Percentiles rank a stretch among this genome's conserved stretches.
Conservation (phyloP, 1,140 invertebrate species). For the Macrobrachium nipponense region DNA sequence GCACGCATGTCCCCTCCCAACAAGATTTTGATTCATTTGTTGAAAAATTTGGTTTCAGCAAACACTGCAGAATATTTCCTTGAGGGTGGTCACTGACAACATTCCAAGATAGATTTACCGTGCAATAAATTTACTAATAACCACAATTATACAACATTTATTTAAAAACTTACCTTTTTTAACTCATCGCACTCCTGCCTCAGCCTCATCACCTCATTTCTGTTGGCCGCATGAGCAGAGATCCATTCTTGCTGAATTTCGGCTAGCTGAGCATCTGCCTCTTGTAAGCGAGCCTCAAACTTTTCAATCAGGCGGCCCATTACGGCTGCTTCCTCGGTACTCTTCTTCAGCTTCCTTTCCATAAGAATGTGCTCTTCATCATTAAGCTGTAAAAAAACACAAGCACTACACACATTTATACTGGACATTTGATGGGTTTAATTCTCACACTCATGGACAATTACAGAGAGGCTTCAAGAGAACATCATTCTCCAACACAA, state of each 20-base stretch:
- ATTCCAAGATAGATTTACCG: background rate
- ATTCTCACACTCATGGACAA: background rate
- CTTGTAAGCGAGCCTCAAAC: conserved; percentile 12
- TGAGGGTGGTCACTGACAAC: too few species aligned
- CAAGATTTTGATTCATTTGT: too few species aligned
- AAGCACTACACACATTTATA: too few species aligned
- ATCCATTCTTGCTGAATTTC: conserved; percentile 28
- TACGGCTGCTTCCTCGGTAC: conserved; percentile 19
- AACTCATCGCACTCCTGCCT: background rate
- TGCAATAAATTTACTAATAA: conserved; percentile 4
- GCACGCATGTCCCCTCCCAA: too few species aligned
- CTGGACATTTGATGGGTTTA: too few species aligned
- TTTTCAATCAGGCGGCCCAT: conserved; percentile 21
- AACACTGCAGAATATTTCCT: too few species aligned
- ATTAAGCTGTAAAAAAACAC: conserved; percentile 18
- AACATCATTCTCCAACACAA: too few species aligned
- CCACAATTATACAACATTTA: background rate
- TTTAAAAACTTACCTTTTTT: background rate
- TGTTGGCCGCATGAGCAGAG: background rate
- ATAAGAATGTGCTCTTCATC: conserved; percentile 7
- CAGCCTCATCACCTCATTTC: conserved; percentile 1
- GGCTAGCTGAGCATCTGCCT: conserved; percentile 26
- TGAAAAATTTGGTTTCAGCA: too few species aligned
- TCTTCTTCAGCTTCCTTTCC: background rate
- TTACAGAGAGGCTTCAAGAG: background rate